A percentile compares a stretch with the other conserved stretches of the same genome.
phyloP scores from a whole-genome alignment of 2,797 vertebrate genomes.

The Centropyge bicolor region DNA sequence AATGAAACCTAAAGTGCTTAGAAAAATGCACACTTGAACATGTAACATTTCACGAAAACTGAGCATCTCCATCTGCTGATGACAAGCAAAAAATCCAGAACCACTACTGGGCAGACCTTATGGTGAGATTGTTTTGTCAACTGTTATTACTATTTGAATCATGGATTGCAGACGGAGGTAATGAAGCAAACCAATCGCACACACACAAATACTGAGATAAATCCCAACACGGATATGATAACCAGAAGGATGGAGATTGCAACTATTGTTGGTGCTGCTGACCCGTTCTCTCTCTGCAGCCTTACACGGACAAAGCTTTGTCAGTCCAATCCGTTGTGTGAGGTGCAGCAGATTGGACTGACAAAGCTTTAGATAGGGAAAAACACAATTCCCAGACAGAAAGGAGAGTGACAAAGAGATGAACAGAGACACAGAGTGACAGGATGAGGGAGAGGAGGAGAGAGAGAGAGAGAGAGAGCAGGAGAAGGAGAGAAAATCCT shows the following conservation, averaged over 20 bases:
- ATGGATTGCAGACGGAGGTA: background rate
- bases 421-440: conserved; percentile 32
- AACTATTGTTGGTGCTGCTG: conserved; percentile 5
- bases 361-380: conserved; percentile 50
- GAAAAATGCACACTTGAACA: background rate
- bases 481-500: conserved; percentile 26
- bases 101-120: background rate
- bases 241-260: background rate
- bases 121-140: background rate
- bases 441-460: background rate
- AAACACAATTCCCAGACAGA: conserved; percentile 48
- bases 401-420: conserved; percentile 35
- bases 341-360: background rate
- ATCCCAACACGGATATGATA: conserved; percentile 16
- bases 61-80: background rate
- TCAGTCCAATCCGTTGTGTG: conserved; percentile 33
- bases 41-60: background rate
- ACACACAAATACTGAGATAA: conserved; percentile 20
- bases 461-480: background rate
- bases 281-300: conserved; percentile 26
- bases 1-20: background rate
- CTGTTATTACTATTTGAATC: background rate
- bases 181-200: background rate
- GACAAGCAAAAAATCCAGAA: background rate
- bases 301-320: conserved; percentile 54